These are phyloP conservation scores for Petrolisthes cinctipes DNA, from an alignment of 2,888 invertebrate species.

Conservation along the genomic window DNA sequence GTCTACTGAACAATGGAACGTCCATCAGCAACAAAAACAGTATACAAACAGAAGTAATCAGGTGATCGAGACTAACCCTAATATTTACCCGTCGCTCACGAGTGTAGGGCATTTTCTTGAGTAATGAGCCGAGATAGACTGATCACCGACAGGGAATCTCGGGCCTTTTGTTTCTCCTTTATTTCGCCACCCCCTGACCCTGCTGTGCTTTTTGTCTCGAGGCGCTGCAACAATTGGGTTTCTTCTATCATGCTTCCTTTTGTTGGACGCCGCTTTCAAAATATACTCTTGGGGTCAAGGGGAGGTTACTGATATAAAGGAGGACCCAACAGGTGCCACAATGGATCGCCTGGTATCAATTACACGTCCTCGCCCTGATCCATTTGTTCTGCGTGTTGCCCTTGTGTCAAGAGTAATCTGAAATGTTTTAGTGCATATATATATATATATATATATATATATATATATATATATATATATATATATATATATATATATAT, in stretches of 20 bases:
- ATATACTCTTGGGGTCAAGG: neutral
- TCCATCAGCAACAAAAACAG: conserved; percentile 16
- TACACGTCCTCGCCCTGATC: no score
- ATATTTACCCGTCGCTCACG: conserved; percentile 22
- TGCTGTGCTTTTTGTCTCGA: conserved; percentile 2
- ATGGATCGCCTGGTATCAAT: no score
- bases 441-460: no score
- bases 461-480: no score
- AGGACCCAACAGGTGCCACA: no score
- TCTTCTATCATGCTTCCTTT: neutral
- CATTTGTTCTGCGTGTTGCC: no score
- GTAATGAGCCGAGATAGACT: conserved; percentile 5
- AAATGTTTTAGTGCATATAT: no score
- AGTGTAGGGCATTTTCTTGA: neutral
- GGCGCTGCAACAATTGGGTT: neutral
- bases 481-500: no score
- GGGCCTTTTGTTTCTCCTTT: conserved; percentile 24
- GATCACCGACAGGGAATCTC: neutral
- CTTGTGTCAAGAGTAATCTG: no score
- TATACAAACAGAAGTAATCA: conserved; percentile 17
- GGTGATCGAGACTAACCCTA: conserved; percentile 10
- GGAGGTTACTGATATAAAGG: neutral
- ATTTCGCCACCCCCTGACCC: conserved; percentile 22
- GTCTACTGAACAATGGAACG: conserved; percentile 26
- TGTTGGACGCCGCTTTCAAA: neutral